Evolutionary conservation across 2,113 vertebrate genomes (phyloP), one percentile per base, ranked within the genome.

Genomic region (Trachemys scripta): DNA sequence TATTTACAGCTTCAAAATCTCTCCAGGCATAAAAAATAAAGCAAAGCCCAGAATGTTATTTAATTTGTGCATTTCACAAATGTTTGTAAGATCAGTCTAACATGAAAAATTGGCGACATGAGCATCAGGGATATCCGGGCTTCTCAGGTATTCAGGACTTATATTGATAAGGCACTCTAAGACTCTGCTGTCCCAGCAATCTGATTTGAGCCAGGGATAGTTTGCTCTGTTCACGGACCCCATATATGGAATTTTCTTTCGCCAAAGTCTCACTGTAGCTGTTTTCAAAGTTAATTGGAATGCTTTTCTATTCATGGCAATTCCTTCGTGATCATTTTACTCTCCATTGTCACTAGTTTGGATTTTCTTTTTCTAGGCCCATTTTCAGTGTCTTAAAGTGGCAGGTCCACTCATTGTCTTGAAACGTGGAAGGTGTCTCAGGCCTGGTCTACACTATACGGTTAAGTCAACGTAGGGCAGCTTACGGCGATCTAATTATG

Each of bases 1-100:
- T 53, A 62, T 87, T 90, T 50, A 81, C 89, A 93, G 88, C 90
- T 95, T 85, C 85, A 81, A n/a, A 96, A 86, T 84, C 8, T 27
- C n/a, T 47, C 87, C 89, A 90, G 0, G 82, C 65, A 1, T 85
- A 80, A 90, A 80, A 90, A 95, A 38, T 25, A 16, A 79, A 51
- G 85, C 16, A 72, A 72, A 72, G 19, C n/a, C n/a, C 35, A 29
- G 72, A 89, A 24, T 13, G 22, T 84, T 65, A 9, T 86, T 78
- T 50, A 72, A 57, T 72, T n/a, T 42, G 78, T 51, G 56, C 82
- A 19, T 0, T 1, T 3, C 24, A n/a, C 85, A 80, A 31, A 45
- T 38, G 6, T 16, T 65, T 76, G 79, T 72, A 56, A 31, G 81
- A 38, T 0, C 2, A 11, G 31, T 53, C 14, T 56, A 53, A 56